Evolutionary conservation across 2,797 vertebrate genomes (phyloP).

Genomic region (Chiroxiphia lanceolata): DNA sequence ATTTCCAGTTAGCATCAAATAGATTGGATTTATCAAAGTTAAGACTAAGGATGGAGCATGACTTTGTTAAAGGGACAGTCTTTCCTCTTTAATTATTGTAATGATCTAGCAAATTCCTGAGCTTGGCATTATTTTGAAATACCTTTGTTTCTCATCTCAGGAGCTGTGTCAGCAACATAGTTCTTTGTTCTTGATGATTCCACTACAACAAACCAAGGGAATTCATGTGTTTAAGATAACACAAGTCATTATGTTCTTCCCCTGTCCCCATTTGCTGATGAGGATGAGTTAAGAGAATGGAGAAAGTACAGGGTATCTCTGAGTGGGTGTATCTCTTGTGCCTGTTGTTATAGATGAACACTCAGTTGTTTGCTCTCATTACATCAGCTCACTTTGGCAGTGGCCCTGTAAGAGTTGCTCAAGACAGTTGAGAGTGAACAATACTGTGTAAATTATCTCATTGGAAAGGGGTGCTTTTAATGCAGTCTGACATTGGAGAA

Average conservation of each 20-base stretch:
- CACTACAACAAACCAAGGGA: neutral
- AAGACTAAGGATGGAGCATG: neutral
- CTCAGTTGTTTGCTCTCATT: neutral
- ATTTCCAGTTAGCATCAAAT: neutral
- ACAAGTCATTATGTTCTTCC: neutral
- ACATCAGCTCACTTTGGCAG: neutral
- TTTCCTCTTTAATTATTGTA: neutral
- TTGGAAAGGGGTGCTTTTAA: neutral
- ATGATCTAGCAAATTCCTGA: neutral
- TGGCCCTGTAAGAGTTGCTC: slow-evolving; percentile 21
- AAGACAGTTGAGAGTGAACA: slow-evolving; percentile 14
- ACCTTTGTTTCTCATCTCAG: neutral
- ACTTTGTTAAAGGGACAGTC: neutral
- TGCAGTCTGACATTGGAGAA: slow-evolving; percentile 4
- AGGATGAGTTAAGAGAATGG: neutral
- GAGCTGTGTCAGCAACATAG: neutral
- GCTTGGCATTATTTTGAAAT: neutral
- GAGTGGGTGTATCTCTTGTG: neutral
- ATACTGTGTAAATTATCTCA: slow-evolving; percentile 30
- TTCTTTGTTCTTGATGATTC: neutral
- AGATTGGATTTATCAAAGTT: neutral
- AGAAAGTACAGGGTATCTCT: neutral
- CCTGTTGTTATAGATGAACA: neutral
- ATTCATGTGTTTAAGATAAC: neutral
- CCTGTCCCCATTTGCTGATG: neutral